Base-by-base conservation (phyloP, 2,888 invertebrate genomes). In the Anarsia innoxiella region DNA sequence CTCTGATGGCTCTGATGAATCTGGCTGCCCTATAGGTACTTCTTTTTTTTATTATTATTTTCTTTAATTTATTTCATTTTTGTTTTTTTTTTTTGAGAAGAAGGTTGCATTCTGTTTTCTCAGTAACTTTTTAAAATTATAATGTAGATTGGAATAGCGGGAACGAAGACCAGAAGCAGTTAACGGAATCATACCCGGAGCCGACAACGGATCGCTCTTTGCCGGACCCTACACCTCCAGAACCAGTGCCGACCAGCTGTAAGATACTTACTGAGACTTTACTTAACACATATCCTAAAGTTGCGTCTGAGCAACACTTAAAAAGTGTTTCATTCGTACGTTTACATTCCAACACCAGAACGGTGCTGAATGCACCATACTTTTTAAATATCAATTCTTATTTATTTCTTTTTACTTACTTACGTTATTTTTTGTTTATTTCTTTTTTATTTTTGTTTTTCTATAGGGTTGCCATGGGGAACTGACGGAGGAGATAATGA, bases 1-100 rank as follows among this genome's bases (percentile, higher is more conserved):
- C 46, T 42, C 43, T 26, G 86, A 89, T 49, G 73, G 71, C n/a
- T 69, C 78, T 1, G 80, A 78, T 37, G 80, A 80, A 47, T 36
- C 32, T 2, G 45, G 52, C 32, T 79, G 79, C 44, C 46, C 49
- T 9, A 14, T 1, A 6, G 39, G 9, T 26, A 16, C 8, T 37
- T 48, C 37, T 42, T 37, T 33, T 34, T 23, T 15, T 37, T 40
- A 26, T 38, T 37, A 12, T 28, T 26, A 42, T 39, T 31, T 37
- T 36, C 37, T 15, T 32, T 34, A 36, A 38, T 31, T 33, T 36
- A 30, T 26, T 28, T 11, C 3, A 3, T 12, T 28, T 3, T 5
- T 19, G 3, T 19, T 5, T 5, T 19, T 19, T 19, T 6, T 19
- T 19, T 19, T 19, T 19, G 19, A 19, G n/a, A n/a, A n/a, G n/a